Evolutionary conservation across 2,888 invertebrate species (phyloP).

Genomic region (Pachydiplax longipennis): DNA sequence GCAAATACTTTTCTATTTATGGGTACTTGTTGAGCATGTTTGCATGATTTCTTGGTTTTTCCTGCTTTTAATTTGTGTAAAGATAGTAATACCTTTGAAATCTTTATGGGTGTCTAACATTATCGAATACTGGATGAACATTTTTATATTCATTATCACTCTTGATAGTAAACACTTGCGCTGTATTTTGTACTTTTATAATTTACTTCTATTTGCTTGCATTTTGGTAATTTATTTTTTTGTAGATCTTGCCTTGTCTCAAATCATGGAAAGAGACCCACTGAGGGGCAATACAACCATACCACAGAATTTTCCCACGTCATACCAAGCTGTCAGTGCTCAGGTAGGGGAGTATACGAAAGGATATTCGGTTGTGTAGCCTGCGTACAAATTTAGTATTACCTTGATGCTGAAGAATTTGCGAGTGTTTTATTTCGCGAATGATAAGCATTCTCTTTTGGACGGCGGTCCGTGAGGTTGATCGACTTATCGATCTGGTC

Average conservation of each 20-base stretch:
- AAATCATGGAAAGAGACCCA: constrained; percentile 75
- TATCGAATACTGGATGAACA: neutral
- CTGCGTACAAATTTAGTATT: neutral
- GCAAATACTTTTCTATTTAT: neutral
- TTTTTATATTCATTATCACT: neutral
- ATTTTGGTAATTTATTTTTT: constrained; percentile 11
- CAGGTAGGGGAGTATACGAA: constrained; percentile 62
- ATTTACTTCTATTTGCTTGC: neutral
- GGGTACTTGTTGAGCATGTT: neutral
- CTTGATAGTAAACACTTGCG: neutral
- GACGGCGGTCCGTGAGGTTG: neutral
- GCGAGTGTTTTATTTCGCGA: neutral
- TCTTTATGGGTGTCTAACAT: neutral
- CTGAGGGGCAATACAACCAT: constrained; percentile 67
- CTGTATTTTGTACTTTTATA: neutral
- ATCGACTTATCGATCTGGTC: constrained; percentile 41
- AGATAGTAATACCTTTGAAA: neutral
- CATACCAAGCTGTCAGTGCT: constrained; percentile 69
- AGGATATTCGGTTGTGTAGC: constrained; percentile 24
- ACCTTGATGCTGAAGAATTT: neutral
- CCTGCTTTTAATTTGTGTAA: neutral
- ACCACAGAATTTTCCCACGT: constrained; percentile 63
- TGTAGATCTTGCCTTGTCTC: constrained; percentile 29
- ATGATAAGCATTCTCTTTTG: neutral
- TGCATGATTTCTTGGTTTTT: too few species aligned